These are phyloP conservation scores for Dusona sp. DNA, from an alignment of 2,888 invertebrate genomes.

Conservation along the genomic window DNA sequence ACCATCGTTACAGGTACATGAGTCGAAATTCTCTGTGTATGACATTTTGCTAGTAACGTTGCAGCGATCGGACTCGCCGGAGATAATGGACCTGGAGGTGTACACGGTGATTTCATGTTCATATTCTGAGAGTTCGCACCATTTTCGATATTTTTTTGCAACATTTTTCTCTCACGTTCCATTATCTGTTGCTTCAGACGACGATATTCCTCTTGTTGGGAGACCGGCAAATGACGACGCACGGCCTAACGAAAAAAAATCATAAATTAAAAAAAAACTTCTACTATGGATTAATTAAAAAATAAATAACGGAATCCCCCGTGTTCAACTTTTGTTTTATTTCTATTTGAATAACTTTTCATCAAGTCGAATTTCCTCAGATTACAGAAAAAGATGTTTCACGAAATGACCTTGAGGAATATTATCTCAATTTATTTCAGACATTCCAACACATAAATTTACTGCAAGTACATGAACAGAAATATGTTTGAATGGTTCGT, in stretches of 20 bases:
- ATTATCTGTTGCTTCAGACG: constrained; percentile 82
- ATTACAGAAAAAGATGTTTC: background rate
- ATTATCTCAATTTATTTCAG: background rate
- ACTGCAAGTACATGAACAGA: background rate
- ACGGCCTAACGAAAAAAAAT: constrained; percentile 80
- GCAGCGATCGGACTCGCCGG: constrained; percentile 65
- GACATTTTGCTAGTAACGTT: constrained; percentile 5
- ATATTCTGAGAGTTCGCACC: constrained; percentile 48
- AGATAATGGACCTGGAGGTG: constrained; percentile 68
- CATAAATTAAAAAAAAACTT: constrained; percentile 9
- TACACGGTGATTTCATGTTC: constrained; percentile 53
- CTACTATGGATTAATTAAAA: background rate
- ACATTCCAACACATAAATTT: background rate
- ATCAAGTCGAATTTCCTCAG: background rate
- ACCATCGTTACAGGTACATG: constrained; percentile 1
- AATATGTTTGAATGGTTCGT: background rate
- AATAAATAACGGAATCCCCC: background rate
- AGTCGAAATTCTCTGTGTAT: constrained; percentile 11
- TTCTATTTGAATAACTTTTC: background rate
- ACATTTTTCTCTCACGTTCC: constrained; percentile 79
- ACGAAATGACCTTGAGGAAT: background rate
- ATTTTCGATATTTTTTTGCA: constrained; percentile 71
- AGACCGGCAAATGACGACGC: constrained; percentile 82
- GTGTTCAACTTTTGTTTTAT: background rate
- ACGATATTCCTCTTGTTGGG: constrained; percentile 84